Evolutionary conservation across 1,140 invertebrate species (phyloP), one percentile per base, ranked within the genome.

Genomic region (Antheraea mylitta): DNA sequence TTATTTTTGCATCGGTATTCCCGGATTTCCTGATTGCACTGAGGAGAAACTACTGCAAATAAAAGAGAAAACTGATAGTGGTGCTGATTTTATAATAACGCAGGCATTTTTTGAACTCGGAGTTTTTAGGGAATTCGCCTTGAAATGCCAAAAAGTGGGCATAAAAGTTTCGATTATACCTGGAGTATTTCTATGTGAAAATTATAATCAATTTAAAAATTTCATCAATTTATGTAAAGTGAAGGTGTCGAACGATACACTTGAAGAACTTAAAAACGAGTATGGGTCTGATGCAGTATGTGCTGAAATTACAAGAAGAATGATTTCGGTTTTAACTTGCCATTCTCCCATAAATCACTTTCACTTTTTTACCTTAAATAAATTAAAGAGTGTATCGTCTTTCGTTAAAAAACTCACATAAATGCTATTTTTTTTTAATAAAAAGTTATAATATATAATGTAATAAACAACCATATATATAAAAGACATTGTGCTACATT

Each of bases 1-100:
- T 62, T 91, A 88, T 70, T 93, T 93, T 70, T 89, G 84, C 68
- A 89, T 92, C 64, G 89, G 90, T 53, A 80, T 92, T n/a, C 83
- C 87, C 59, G 89, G 83, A 18, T 86, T 82, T 69, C 83, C 83
- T n/a, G 79, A 78, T 6, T 65, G 78, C 42, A 67, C 67, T 38
- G 78, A 84, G 6, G 75, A 83, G 18, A 88, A 82, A 74, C 65
- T 90, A 19, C 18, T 68, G 36, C 60, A 73, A 58, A 67, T 91
- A 3, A 89, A 89, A 75, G 74, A 85, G 67, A 92, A 93, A 79
- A 71, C 90, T 9, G 75, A 83, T 0, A 73, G 65, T 65, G 90
- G 90, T 48, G 91, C 85, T 3, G 78, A 93, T 67, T 93, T 92
- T 65, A 83, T 93, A 42, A 69, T 93, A 16, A 91, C 90, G 9